These are phyloP conservation scores for Polydrusus pterygomalis DNA, from an alignment of 2,888 invertebrate genomes.

Conservation along the genomic window DNA sequence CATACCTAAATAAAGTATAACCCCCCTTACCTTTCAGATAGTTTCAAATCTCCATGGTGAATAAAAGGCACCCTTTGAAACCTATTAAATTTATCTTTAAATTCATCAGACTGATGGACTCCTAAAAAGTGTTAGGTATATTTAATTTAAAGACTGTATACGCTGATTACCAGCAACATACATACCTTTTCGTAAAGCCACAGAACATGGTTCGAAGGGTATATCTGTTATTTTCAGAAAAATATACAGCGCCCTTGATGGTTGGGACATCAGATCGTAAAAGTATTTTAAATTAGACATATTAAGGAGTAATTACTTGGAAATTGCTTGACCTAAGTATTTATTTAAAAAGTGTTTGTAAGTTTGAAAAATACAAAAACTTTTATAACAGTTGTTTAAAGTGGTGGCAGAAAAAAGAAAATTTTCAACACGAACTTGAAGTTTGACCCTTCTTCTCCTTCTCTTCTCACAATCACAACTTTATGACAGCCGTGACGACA, in stretches of 20 bases:
- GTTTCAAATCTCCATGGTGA: conserved; percentile 74
- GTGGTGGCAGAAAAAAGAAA: too few species aligned
- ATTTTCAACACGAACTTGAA: too few species aligned
- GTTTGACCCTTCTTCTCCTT: too few species aligned
- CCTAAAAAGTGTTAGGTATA: conserved; percentile 68
- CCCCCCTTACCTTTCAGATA: conserved; percentile 76
- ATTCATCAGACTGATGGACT: conserved; percentile 74
- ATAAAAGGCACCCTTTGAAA: conserved; percentile 76
- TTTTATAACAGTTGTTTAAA: too few species aligned
- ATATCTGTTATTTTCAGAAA: conserved; percentile 73
- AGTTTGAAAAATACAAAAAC: too few species aligned
- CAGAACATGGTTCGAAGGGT: conserved; percentile 70
- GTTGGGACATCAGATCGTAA: conserved; percentile 74
- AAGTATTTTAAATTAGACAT: conserved; percentile 62
- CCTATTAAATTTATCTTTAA: conserved; percentile 72
- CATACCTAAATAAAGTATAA: too few species aligned
- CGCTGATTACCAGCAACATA: conserved; percentile 22
- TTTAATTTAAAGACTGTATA: background rate
- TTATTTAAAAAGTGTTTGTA: too few species aligned
- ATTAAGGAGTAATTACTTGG: background rate
- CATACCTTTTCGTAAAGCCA: conserved; percentile 72
- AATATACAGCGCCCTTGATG: conserved; percentile 73
- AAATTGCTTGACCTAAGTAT: too few species aligned
- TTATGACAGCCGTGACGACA: too few species aligned
- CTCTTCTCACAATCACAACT: too few species aligned